Base-by-base conservation (phyloP, 1,140 invertebrate species). In the Aphelenchoides fujianensis region DNA sequence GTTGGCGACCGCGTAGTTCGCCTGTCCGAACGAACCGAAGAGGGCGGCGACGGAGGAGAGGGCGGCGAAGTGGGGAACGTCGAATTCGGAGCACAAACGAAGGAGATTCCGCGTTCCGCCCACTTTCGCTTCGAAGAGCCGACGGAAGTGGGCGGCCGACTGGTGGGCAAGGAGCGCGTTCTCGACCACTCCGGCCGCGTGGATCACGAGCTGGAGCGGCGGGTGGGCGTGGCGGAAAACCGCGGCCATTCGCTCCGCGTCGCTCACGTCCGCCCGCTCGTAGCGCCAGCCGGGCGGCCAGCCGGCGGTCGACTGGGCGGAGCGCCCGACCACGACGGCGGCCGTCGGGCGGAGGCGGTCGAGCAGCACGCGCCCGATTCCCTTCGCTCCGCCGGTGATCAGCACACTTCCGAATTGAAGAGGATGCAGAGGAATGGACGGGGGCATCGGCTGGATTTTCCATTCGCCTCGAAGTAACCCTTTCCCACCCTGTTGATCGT, bases 11-110 rank as follows among this genome's bases (percentile, higher is more conserved):
- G 75, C 37, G 55, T 75, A 75, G 36, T 75, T 75, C 16, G 59
- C 3, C 37, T 75, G 74, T 12, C 74, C 74, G 35, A 75, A 32
- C 2, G 67, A 71, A 12, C 74, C 74, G 12, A 52, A 63, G n/a
- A 75, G 9, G 27, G 74, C 66, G 28, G 74, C 75, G 3, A 72
- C 35, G n/a, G 74, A 75, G 32, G 76, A 74, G 19, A 75, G 64
- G 12, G 34, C 74, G 28, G 72, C 61, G 32, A 75, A 63, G 28
- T 66, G 54, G 5, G 28, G 9, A 32, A 71, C 36, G 16, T 2
- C 69, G 37, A 28, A 66, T 41, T 66, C 19, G 34, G 31, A 19
- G 36, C 28, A 32, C n/a, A 73, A 32, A 37, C 62, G 12, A 12
- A 75, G 12, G 5, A 75, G 52, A 23, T 75, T 75, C 55, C 54